These are phyloP conservation scores for Delphinus delphis DNA, from an alignment of 2,113 vertebrate species.

Conservation along the genomic window DNA sequence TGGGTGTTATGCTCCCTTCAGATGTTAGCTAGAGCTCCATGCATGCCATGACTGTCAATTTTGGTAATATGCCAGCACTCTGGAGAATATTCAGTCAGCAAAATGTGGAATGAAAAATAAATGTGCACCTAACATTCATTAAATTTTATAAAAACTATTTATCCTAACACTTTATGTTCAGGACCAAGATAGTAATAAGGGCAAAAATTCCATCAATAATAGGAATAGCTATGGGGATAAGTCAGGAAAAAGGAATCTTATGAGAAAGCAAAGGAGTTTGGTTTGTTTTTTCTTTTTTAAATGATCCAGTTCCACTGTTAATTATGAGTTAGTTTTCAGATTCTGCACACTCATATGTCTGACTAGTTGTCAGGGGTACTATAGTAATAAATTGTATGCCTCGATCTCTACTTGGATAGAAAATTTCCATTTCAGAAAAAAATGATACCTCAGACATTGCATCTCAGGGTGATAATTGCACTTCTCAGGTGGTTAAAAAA, in stretches of 20 bases:
- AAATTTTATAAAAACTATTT: background rate
- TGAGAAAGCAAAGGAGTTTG: background rate
- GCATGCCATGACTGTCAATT: background rate
- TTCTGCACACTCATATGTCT: slow-evolving; percentile 49
- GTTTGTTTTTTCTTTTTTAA: background rate
- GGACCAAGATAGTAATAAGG: background rate
- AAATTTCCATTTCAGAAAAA: slow-evolving; percentile 67
- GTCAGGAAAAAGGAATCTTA: background rate
- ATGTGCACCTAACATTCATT: background rate
- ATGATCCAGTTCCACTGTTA: slow-evolving; percentile 32
- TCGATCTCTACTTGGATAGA: background rate
- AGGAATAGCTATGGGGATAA: background rate
- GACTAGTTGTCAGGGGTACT: slow-evolving; percentile 63
- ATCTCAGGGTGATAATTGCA: slow-evolving; percentile 75
- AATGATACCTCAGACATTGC: slow-evolving; percentile 50
- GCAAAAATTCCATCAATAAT: background rate
- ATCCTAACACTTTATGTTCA: background rate
- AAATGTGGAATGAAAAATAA: background rate
- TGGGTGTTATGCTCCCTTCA: background rate
- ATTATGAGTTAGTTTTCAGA: slow-evolving; percentile 73
- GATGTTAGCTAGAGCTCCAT: background rate
- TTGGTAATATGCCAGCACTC: background rate
- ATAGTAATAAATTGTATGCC: slow-evolving; percentile 58
- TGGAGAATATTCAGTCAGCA: background rate
- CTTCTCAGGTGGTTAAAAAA: slow-evolving; percentile 71